Evolutionary conservation across 2,797 vertebrate species (phyloP).

Genomic region (Botia almorhae): DNA sequence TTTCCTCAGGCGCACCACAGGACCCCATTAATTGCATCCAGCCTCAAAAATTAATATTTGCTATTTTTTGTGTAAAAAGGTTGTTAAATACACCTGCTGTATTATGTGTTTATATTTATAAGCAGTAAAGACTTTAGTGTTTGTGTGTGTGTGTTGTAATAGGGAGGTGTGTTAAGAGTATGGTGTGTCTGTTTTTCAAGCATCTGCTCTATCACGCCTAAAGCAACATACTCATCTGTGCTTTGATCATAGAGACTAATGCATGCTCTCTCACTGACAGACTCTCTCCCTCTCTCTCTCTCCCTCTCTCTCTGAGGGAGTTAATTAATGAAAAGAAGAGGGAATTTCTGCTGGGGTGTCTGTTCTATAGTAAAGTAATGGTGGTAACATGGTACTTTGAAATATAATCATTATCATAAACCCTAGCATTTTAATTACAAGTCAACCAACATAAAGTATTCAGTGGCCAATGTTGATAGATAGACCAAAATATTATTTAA

Average conservation of each 20-base stretch:
- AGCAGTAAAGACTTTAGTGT: neutral
- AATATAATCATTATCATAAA: too few species aligned
- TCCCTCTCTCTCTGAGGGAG: neutral
- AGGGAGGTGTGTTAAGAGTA: too few species aligned
- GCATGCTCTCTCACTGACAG: constrained; percentile 11
- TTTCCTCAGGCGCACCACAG: constrained; percentile 36
- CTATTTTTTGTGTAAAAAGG: constrained; percentile 36
- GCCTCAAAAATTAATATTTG: constrained; percentile 45
- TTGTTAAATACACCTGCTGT: constrained; percentile 38
- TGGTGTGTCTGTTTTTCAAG: constrained; percentile 18
- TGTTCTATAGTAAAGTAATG: too few species aligned
- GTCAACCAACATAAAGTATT: too few species aligned
- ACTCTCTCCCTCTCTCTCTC: too few species aligned
- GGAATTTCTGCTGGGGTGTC: too few species aligned
- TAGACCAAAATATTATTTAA: too few species aligned
- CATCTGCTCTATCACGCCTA: constrained; percentile 30
- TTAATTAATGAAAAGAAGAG: constrained; percentile 11
- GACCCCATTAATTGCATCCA: constrained; percentile 47
- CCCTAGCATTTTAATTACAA: too few species aligned
- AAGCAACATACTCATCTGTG: constrained; percentile 43
- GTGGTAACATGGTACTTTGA: too few species aligned
- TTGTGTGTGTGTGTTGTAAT: neutral
- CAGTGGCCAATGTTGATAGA: too few species aligned
- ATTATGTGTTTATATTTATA: constrained; percentile 8
- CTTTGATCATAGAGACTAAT: constrained; percentile 51